These are phyloP conservation scores for Ephydatia muelleri DNA, from an alignment of 37 sponge, comb jelly and placozoan genomes.

Conservation along the genomic window DNA sequence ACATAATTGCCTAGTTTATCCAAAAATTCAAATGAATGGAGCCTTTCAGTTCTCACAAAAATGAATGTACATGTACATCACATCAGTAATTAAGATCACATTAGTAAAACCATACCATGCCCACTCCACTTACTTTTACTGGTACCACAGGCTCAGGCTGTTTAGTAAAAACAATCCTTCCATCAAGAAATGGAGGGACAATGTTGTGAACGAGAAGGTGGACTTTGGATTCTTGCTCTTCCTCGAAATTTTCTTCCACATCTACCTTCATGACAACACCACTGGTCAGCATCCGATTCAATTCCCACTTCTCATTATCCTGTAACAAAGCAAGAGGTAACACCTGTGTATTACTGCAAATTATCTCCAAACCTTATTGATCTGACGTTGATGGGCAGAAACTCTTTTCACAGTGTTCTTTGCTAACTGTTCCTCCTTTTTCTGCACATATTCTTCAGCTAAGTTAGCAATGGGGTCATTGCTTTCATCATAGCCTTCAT, in stretches of 20 bases:
- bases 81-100: no score
- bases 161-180: constrained; percentile 96
- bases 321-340: background rate
- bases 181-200: constrained; percentile 98
- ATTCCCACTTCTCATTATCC: constrained; percentile 99
- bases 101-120: no score
- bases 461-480: constrained; percentile 92
- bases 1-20: no score
- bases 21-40: no score
- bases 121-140: constrained; percentile 72
- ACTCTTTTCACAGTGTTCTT: constrained; percentile 86
- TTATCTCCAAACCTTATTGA: constrained; percentile 73
- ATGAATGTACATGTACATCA: no score
- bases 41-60: no score
- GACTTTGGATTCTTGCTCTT: constrained; percentile 86
- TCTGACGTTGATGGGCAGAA: constrained; percentile 95
- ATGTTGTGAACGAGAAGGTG: constrained; percentile 98
- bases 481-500: constrained; percentile 92
- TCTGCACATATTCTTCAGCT: constrained; percentile 89
- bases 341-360: background rate
- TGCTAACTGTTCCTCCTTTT: constrained; percentile 92
- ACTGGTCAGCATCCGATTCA: constrained; percentile 93
- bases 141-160: constrained; percentile 96
- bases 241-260: constrained; percentile 90
- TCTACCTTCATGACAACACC: constrained; percentile 83